Percentiles rank a stretch among this genome's conserved stretches.
phyloP scores from a whole-genome alignment of 2,888 invertebrate species.

The Epicampocera succincta region DNA sequence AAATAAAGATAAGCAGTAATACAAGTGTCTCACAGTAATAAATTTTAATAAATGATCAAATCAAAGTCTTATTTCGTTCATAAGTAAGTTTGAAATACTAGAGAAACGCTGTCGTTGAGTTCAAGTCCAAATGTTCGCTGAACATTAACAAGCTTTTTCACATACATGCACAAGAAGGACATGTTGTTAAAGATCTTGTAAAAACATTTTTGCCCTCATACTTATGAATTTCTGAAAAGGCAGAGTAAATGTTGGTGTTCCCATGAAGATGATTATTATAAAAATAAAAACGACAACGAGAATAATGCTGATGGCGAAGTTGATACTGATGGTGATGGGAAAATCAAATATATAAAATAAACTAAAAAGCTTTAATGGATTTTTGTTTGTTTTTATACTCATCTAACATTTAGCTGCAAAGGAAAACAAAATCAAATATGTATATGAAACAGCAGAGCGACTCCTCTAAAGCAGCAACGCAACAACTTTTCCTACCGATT shows the following conservation, averaged over 20 bases:
- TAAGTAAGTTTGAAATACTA: no score
- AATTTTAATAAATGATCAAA: no score
- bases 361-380: conserved; percentile 61
- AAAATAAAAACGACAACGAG: conserved; percentile 22
- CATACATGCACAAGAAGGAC: no score
- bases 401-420: conserved; percentile 1
- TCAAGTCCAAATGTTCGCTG: conserved; percentile 12
- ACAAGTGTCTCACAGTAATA: no score
- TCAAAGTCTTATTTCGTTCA: no score
- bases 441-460: neutral
- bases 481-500: no score
- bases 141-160: no score
- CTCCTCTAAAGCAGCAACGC: no score
- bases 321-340: conserved; percentile 40
- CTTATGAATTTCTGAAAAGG: conserved; percentile 17
- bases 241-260: conserved; percentile 43
- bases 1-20: no score
- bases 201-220: conserved; percentile 6
- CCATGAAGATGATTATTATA: conserved; percentile 47
- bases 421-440: neutral
- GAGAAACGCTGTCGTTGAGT: no score
- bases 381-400: conserved; percentile 55
- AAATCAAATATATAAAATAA: conserved; percentile 43
- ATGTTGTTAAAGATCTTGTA: neutral
- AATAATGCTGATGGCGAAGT: conserved; percentile 21